Conservation (phyloP, 2,888 invertebrate species). For the Drosophila villosipedis region DNA sequence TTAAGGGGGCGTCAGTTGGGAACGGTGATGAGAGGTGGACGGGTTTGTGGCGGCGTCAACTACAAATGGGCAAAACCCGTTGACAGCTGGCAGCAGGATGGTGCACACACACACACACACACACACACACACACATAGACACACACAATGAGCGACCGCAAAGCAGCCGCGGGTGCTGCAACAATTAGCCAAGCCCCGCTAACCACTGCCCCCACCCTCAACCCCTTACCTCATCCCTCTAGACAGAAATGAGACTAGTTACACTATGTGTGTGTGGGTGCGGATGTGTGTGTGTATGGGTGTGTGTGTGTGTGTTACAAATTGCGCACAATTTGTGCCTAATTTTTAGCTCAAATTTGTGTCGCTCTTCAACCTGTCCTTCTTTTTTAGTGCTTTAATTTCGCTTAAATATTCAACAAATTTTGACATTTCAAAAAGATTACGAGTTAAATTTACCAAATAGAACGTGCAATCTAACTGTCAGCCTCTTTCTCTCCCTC, state of each 20-base stretch:
- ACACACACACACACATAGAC: constrained; percentile 6
- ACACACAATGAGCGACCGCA: constrained; percentile 46
- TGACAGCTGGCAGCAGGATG: constrained; percentile 65
- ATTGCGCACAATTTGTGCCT: constrained; percentile 73
- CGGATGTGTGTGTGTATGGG: constrained; percentile 28
- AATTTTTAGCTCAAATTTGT: constrained; percentile 69
- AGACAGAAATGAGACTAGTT: constrained; percentile 34
- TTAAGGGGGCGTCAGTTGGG: constrained; percentile 11
- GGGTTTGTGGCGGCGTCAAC: constrained; percentile 14
- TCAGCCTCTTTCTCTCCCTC: not conserved
- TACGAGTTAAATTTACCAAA: constrained; percentile 27
- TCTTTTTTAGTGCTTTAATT: constrained; percentile 3
- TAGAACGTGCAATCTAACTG: constrained; percentile 8
- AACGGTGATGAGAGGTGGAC: not conserved
- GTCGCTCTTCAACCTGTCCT: constrained; percentile 19
- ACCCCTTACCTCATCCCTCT: not conserved
- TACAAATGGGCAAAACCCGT: constrained; percentile 39
- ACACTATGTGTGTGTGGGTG: constrained; percentile 52
- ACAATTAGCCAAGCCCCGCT: constrained; percentile 64
- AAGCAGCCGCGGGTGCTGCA: constrained; percentile 64
- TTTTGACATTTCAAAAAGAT: constrained; percentile 9
- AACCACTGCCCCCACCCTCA: not conserved
- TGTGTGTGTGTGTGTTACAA: constrained; percentile 46
- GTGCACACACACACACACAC: constrained; percentile 5
- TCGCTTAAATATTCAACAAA: constrained; percentile 32